Evolutionary conservation across 2,113 vertebrate species (phyloP), one percentile per base, ranked within the genome.

Genomic region (Atractosteus spatula): DNA sequence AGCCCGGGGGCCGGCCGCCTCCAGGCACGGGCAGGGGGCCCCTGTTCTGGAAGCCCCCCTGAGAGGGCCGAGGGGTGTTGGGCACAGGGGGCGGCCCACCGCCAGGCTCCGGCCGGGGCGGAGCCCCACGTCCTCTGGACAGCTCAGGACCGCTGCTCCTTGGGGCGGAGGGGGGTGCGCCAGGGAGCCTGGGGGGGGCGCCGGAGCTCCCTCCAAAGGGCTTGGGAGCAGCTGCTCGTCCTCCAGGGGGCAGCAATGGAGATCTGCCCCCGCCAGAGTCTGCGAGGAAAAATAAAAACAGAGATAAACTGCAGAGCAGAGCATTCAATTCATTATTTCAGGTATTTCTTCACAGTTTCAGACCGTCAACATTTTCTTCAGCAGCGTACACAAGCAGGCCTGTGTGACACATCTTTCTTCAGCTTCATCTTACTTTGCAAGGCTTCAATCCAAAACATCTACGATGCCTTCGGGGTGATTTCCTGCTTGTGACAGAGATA

Each of bases 241-340:
- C 94, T 77, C 94, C 95, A 13, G 94, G 94, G 57, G 96, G 96
- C 70, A 95, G 77, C 14, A 90, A 42, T 0, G 95, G 94, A n/a
- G 91, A 89, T 69, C 95, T 88, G 76, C 76, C 81, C 72, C 89
- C 91, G 67, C 82, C 88, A 0, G 92, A 83, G 62, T 98, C 96
- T 98, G 81, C 67, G 74, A 80, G 78, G 8, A 72, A 41, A 55
- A 51, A 71, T 3, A 54, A 7, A 41, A 14, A 77, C 3, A 59
- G n/a, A n/a, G 12, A 16, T 59, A 13, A 59, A 16, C 13, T 13
- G 4, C 12, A 13, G 13, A 59, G 14, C 57, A 10, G 6, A 59
- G 12, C 14, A 6, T 6, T 10, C 47, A 29, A 29, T 29, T 1
- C 1, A 29, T 29, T 29, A 29, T 29, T 2, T 29, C 29, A 29